phyloP scores from a whole-genome alignment of 2,113 vertebrate genomes.

The Tachysurus fulvidraco region DNA sequence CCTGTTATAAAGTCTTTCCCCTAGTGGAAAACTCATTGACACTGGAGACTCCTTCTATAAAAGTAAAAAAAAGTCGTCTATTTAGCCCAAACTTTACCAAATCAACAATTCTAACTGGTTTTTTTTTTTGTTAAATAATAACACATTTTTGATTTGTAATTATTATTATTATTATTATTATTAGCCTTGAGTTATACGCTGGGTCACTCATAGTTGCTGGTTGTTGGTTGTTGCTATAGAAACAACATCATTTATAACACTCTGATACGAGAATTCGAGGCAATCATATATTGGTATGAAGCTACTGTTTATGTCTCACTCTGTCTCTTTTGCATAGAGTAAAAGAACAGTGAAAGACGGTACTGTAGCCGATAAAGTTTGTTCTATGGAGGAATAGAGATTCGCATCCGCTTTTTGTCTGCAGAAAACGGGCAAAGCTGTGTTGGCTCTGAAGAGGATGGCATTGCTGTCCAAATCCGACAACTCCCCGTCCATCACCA shows the following conservation, averaged over 20 bases:
- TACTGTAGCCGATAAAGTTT: neutral
- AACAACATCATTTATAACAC: too few species aligned
- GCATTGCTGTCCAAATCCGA: conserved; percentile 73
- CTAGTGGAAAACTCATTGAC: neutral
- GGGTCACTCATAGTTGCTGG: too few species aligned
- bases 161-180: too few species aligned
- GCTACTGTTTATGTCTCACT: neutral
- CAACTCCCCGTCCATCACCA: conserved; percentile 38
- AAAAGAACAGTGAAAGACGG: neutral
- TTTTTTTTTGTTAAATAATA: too few species aligned
- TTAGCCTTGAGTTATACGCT: too few species aligned
- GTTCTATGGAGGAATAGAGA: neutral
- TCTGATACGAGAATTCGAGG: too few species aligned
- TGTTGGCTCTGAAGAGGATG: conserved; percentile 84
- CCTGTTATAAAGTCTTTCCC: neutral
- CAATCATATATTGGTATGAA: too few species aligned
- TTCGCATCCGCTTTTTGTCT: neutral
- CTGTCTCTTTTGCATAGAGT: neutral
- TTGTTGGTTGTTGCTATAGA: too few species aligned
- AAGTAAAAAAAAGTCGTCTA: too few species aligned
- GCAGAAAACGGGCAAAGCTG: conserved; percentile 86
- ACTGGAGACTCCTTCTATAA: neutral
- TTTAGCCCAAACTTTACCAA: too few species aligned
- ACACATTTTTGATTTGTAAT: too few species aligned
- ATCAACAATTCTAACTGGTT: too few species aligned